phyloP scores from a whole-genome alignment of 2,888 invertebrate species.

The Chrysopilus asiliformis region DNA sequence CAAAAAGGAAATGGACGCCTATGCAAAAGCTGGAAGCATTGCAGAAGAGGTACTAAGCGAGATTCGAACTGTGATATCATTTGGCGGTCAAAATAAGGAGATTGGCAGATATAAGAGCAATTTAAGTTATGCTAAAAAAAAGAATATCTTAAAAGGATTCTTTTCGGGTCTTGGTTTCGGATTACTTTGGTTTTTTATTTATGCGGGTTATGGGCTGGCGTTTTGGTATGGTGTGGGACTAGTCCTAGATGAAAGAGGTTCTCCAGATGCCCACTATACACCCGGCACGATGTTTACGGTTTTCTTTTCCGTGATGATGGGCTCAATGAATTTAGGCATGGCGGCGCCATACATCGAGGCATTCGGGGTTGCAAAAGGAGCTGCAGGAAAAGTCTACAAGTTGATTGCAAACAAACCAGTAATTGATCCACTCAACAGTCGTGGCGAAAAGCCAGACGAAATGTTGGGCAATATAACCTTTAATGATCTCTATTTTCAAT shows the following conservation, averaged over 20 bases:
- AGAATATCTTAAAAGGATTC: slow-evolving; percentile 58
- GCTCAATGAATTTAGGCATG: slow-evolving; percentile 59
- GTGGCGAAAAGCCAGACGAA: slow-evolving; percentile 43
- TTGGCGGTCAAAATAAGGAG: slow-evolving; percentile 61
- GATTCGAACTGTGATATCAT: slow-evolving; percentile 63
- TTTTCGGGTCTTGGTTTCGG: slow-evolving; percentile 58
- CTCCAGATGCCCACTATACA: slow-evolving; percentile 39
- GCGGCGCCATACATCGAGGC: slow-evolving; percentile 70
- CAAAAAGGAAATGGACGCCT: slow-evolving; percentile 52
- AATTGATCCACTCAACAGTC: slow-evolving; percentile 55
- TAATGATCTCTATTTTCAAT: slow-evolving; percentile 59
- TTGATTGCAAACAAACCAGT: slow-evolving; percentile 60
- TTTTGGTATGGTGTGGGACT: slow-evolving; percentile 73
- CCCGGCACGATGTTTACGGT: slow-evolving; percentile 53
- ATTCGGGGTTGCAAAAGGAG: slow-evolving; percentile 65
- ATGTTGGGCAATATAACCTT: slow-evolving; percentile 58
- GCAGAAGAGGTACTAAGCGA: slow-evolving; percentile 66
- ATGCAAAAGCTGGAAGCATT: slow-evolving; percentile 60
- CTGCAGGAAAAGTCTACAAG: slow-evolving; percentile 61
- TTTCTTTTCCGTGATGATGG: slow-evolving; percentile 36
- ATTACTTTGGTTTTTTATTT: slow-evolving; percentile 61
- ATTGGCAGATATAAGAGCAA: slow-evolving; percentile 49
- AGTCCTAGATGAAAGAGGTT: slow-evolving; percentile 41
- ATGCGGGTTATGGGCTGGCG: slow-evolving; percentile 60
- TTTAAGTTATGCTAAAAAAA: slow-evolving; percentile 45